Evolutionary conservation across 2,797 vertebrate genomes (phyloP).

Genomic region (Ceryle rudis): DNA sequence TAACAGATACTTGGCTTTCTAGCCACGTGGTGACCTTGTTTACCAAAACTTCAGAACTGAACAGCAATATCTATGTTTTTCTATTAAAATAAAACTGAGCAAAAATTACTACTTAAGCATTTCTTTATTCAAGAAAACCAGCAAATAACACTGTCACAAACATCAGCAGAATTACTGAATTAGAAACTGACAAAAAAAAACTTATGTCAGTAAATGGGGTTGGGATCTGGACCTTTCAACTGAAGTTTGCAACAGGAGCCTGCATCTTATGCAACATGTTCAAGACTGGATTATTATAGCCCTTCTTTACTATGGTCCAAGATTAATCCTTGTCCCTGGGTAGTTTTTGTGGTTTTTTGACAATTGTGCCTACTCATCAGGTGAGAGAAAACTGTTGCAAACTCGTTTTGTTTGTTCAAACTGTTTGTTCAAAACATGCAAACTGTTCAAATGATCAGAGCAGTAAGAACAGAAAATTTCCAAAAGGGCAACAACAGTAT

Average conservation of each 20-base stretch:
- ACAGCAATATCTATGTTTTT: background rate
- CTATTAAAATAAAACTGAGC: background rate
- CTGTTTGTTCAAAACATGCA: background rate
- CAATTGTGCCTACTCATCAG: background rate
- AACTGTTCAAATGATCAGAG: background rate
- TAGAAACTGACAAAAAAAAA: background rate
- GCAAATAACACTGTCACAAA: background rate
- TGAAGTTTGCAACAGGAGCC: background rate
- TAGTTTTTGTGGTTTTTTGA: background rate
- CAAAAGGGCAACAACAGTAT: accelerated
- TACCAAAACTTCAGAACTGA: background rate
- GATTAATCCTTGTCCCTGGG: background rate
- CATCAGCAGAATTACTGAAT: background rate
- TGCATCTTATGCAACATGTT: background rate
- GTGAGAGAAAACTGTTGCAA: background rate
- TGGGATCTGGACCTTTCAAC: background rate
- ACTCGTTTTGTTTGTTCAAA: background rate
- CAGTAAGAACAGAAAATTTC: background rate
- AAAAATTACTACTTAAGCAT: background rate
- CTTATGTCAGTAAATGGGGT: background rate
- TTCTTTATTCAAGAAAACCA: background rate
- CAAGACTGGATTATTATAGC: background rate
- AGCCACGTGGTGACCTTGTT: background rate
- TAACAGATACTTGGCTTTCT: background rate
- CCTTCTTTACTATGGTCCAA: background rate